Base-by-base conservation (phyloP, 2,888 invertebrate genomes). In the Siphlonurus alternatus region DNA sequence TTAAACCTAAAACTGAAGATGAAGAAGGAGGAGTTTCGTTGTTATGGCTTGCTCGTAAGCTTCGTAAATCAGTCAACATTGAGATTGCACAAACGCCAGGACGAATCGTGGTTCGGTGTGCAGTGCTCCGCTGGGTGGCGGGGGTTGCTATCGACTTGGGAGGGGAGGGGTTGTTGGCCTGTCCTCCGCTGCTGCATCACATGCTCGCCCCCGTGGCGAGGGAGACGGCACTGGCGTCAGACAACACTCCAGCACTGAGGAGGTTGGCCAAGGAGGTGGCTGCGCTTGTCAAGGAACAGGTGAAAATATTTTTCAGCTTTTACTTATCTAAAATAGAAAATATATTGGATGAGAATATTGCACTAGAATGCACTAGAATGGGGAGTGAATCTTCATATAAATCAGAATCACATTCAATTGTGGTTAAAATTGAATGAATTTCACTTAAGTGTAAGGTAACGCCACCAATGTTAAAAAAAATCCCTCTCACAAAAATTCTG, bases 121-220 rank as follows among this genome's bases (percentile, higher is more conserved):
- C 62, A 61, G 62, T 51, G 38, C 20, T 53, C 51, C n/a, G 22
- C 69, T 92, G 88, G 81, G 84, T 90, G 70, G 88, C 87, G 23
- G 91, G 88, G 18, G 73, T 93, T 0, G 78, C 84, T 10, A 80
- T 86, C 22, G 81, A 84, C 1, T 73, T 93, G 23, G 81, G 83
- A 7, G 71, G 75, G 1, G 81, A 83, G 2, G 78, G 81, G 24
- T 73, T 93, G 0, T 22, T 56, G 56, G 20, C 5, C 15, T 72
- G 77, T 18, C 74, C 76, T 10, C 7, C 20, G 56, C n/a, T 56
- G n/a, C 7, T 90, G 0, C 81, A 83, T 65, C 81, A 85, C 59
- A 76, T 93, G 19, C 76, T 94, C 61, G 84, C 88, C 5, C 85
- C 89, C 0, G 76, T 94, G 66, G 86, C 89, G 15, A 81, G 93